Conservation (phyloP, 2,113 vertebrate species). For the Clarias gariepinus region DNA sequence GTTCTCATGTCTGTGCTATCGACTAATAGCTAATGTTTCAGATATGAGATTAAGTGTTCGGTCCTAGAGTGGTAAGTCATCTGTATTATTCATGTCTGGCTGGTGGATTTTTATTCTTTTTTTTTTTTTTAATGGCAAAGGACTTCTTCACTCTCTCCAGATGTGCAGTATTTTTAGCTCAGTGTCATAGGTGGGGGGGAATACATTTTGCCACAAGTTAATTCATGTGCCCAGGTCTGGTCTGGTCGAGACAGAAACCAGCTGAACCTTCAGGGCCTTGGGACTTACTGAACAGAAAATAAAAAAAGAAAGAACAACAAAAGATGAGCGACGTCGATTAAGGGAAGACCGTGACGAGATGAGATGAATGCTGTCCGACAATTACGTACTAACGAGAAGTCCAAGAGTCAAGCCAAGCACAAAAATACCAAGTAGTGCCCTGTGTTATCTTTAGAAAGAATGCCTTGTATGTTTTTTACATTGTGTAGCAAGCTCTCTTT, state of each 20-base stretch:
- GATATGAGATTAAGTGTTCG: background rate
- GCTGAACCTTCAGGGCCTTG: conserved; percentile 47
- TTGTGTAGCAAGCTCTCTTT: background rate
- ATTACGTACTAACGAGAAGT: background rate
- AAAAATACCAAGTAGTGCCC: background rate
- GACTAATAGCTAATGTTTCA: background rate
- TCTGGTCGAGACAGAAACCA: background rate
- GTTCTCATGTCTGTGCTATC: background rate
- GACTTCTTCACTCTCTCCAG: background rate
- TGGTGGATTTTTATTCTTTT: background rate
- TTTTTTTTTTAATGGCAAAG: background rate
- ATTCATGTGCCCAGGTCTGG: background rate
- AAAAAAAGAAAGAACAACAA: background rate
- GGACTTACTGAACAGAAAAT: conserved; percentile 57
- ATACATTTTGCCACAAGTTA: background rate
- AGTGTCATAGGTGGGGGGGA: background rate
- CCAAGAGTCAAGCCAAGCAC: background rate
- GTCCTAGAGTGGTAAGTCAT: background rate
- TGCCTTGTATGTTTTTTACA: background rate
- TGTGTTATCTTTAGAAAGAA: background rate
- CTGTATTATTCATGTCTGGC: background rate
- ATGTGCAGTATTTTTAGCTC: background rate
- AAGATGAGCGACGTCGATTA: background rate
- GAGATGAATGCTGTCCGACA: background rate
- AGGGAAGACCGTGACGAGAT: background rate